These are phyloP conservation scores for Synergus laeviventris DNA, from an alignment of 2,888 invertebrate genomes.

Conservation along the genomic window DNA sequence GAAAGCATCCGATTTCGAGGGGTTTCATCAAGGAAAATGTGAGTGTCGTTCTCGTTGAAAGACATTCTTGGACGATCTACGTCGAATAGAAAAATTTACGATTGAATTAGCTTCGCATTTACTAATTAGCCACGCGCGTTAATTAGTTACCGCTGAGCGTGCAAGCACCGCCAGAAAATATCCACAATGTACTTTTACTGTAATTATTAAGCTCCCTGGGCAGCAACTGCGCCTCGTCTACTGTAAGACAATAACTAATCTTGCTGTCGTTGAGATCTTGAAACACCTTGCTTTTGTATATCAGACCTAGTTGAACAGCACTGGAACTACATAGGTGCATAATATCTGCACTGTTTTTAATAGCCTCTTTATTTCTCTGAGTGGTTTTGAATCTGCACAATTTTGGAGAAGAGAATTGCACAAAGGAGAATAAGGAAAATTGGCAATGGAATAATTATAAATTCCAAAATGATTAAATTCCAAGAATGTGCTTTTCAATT, in stretches of 20 bases:
- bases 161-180: conserved; percentile 67
- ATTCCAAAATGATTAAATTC: not conserved
- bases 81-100: not conserved
- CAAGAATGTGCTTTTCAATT: conserved; percentile 20
- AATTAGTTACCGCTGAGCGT: conserved; percentile 72
- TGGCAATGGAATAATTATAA: not conserved
- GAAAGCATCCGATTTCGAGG: conserved; percentile 28
- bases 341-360: conserved; percentile 53
- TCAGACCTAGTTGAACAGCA: conserved; percentile 50
- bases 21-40: conserved; percentile 37
- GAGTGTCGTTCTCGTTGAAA: conserved; percentile 36
- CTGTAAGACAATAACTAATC: conserved; percentile 7
- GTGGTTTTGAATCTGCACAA: conserved; percentile 26
- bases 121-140: conserved; percentile 66
- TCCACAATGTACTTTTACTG: conserved; percentile 47
- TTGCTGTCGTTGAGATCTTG: conserved; percentile 34
- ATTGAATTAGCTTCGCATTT: conserved; percentile 54
- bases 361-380: conserved; percentile 48
- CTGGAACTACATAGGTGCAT: conserved; percentile 57
- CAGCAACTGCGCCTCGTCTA: conserved; percentile 11
- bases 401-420: not conserved
- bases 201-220: conserved; percentile 41
- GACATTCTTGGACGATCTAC: not conserved
- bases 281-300: conserved; percentile 28
- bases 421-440: not conserved